A percentile compares a stretch with the other conserved stretches of the same genome.
Evolutionary conservation across 2,797 vertebrate genomes (phyloP).

Genomic region (Sebastes paucispinis): DNA sequence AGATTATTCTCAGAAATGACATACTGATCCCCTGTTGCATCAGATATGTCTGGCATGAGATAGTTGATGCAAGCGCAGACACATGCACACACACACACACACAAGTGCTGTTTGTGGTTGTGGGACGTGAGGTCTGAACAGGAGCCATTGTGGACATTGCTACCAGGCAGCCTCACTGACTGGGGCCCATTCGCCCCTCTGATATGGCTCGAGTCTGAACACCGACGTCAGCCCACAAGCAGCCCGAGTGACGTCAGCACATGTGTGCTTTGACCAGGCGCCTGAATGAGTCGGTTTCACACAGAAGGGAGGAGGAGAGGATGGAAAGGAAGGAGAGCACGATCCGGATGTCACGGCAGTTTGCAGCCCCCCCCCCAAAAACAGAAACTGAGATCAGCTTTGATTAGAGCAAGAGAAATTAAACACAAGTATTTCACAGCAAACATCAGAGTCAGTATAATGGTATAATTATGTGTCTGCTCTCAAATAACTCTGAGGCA

Average conservation of each 20-base stretch:
- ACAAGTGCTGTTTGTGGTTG: conserved; percentile 49
- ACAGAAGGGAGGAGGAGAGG: conserved; percentile 2
- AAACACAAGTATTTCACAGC: conserved; percentile 58
- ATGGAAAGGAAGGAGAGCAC: conserved; percentile 8
- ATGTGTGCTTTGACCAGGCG: conserved; percentile 57
- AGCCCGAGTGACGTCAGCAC: conserved; percentile 63
- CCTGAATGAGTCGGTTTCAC: conserved; percentile 48
- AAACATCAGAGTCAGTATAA: conserved; percentile 64
- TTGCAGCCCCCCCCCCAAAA: conserved; percentile 25
- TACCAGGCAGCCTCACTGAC: conserved; percentile 53
- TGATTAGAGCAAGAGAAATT: conserved; percentile 59
- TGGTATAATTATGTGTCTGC: conserved; percentile 75
- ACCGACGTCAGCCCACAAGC: conserved; percentile 68
- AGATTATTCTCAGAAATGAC: conserved; percentile 61
- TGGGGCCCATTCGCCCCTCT: conserved; percentile 47
- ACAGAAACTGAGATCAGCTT: conserved; percentile 54
- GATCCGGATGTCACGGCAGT: conserved; percentile 26
- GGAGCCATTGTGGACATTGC: conserved; percentile 63
- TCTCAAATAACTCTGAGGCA: conserved; percentile 74
- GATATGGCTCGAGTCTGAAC: conserved; percentile 60
- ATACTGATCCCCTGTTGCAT: conserved; percentile 62
- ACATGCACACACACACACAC: background rate
- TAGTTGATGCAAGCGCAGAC: conserved; percentile 44
- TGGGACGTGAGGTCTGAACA: conserved; percentile 68
- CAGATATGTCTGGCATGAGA: conserved; percentile 61